phyloP scores from a whole-genome alignment of 2,113 vertebrate genomes.

The Hoplias malabaricus region DNA sequence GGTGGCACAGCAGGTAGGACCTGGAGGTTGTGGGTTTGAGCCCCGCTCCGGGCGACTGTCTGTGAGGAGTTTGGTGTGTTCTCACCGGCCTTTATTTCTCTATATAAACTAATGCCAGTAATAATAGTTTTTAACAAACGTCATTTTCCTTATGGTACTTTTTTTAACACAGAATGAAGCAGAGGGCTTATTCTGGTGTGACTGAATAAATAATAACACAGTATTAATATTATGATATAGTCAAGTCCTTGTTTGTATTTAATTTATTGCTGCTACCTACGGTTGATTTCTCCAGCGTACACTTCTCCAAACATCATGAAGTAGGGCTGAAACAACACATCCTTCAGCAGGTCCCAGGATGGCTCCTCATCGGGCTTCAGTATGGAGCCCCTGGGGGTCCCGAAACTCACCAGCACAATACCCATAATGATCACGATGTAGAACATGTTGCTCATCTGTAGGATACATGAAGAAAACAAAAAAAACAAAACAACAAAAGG shows the following conservation, averaged over 20 bases:
- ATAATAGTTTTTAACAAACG: too few relatives aligned
- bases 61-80: too few relatives aligned
- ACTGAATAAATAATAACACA: too few relatives aligned
- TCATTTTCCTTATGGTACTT: too few relatives aligned
- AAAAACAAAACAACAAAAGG: neutral
- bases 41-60: too few relatives aligned
- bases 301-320: constrained; percentile 99
- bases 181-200: neutral
- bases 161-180: too few relatives aligned
- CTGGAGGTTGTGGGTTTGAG: too few relatives aligned
- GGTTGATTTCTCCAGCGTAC: constrained; percentile 86
- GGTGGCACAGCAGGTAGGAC: too few relatives aligned
- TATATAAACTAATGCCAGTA: too few relatives aligned
- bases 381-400: constrained; percentile 91
- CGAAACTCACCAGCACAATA: constrained; percentile 91
- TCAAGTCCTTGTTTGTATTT: too few relatives aligned
- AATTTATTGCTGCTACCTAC: constrained; percentile 67
- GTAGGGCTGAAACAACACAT: constrained; percentile 93
- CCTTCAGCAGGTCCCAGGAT: constrained; percentile 86
- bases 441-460: constrained; percentile 95
- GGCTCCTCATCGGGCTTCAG: constrained; percentile 86
- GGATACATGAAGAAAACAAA: neutral
- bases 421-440: constrained; percentile 98
- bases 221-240: too few relatives aligned
- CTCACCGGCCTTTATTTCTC: too few relatives aligned